A percentile compares a stretch with the other conserved stretches of the same genome.
Evolutionary conservation across 2,113 vertebrate species (phyloP).

Genomic region (Sebastes schlegelii): DNA sequence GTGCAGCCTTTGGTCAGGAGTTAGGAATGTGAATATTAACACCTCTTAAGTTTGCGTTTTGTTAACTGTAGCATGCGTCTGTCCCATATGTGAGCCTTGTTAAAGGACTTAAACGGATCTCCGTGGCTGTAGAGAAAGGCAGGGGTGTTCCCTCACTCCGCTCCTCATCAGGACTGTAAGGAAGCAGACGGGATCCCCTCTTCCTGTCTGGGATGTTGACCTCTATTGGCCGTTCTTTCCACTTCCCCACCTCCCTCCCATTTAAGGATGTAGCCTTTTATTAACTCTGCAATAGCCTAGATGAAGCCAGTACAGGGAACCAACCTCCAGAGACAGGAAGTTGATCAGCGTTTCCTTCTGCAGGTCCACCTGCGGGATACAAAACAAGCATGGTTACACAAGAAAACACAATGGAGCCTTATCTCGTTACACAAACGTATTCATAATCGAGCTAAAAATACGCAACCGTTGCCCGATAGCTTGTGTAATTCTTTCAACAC

Average conservation of each 20-base stretch:
- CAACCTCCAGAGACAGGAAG: conserved; percentile 94
- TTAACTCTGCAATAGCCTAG: conserved; percentile 67
- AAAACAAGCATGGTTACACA: conserved; percentile 21
- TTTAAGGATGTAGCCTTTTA: conserved; percentile 57
- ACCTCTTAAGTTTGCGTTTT: conserved; percentile 60
- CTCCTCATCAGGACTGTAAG: conserved; percentile 57
- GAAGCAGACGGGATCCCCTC: conserved; percentile 78
- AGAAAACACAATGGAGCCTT: conserved; percentile 60
- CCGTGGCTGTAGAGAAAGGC: conserved; percentile 36
- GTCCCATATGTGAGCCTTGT: conserved; percentile 39
- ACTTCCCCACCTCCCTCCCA: conserved; percentile 33
- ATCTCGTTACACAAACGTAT: conserved; percentile 17
- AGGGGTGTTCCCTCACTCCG: conserved; percentile 71
- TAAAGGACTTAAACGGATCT: conserved; percentile 19
- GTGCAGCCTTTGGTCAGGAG: conserved; percentile 48
- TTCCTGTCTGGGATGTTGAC: conserved; percentile 73
- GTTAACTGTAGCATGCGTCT: conserved; percentile 43
- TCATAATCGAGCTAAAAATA: conserved; percentile 24
- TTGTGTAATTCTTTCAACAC: conserved; percentile 30
- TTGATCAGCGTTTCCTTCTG: conserved; percentile 94
- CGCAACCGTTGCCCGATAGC: background rate
- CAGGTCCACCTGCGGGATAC: conserved; percentile 90
- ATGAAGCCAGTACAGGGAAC: conserved; percentile 66
- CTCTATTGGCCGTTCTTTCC: conserved; percentile 56
- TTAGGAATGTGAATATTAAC: conserved; percentile 77